A percentile compares a stretch with the other conserved stretches of the same genome.
phyloP scores from a whole-genome alignment of 2,797 vertebrate genomes.

The Nannoperca obscura region DNA sequence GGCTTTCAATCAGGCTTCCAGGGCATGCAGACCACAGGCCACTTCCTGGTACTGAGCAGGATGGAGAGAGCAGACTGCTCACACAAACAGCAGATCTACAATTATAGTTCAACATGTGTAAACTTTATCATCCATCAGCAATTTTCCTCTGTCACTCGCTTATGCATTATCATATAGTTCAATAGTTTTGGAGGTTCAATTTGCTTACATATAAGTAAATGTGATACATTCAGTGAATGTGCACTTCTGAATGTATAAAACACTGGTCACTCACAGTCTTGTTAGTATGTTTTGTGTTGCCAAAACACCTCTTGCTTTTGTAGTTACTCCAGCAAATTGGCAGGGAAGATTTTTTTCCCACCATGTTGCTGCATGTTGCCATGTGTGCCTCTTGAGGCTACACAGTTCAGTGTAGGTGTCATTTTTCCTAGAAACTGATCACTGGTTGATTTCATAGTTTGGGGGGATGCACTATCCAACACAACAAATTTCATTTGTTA shows the following conservation, averaged over 20 bases:
- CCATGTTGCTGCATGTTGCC: slow-evolving; percentile 10
- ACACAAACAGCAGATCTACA: slow-evolving; percentile 39
- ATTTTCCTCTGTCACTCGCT: slow-evolving; percentile 2
- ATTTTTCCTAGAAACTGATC: slow-evolving; percentile 43
- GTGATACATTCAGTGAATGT: background rate
- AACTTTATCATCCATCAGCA: slow-evolving; percentile 21
- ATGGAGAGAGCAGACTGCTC: slow-evolving; percentile 38
- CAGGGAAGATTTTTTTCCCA: background rate
- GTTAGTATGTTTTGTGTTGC: slow-evolving; percentile 18
- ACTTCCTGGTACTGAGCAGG: slow-evolving; percentile 79
- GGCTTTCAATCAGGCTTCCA: slow-evolving; percentile 68
- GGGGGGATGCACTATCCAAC: slow-evolving; percentile 2
- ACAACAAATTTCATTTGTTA: slow-evolving; percentile 38
- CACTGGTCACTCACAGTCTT: background rate
- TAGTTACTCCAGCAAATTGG: background rate
- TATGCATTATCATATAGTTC: background rate
- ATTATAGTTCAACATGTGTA: slow-evolving; percentile 35
- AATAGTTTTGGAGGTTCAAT: background rate
- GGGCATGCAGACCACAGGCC: slow-evolving; percentile 75
- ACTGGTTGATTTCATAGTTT: slow-evolving; percentile 25
- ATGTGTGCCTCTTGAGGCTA: slow-evolving; percentile 34
- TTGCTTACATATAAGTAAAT: background rate
- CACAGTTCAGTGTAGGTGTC: slow-evolving; percentile 13
- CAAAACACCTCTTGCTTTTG: slow-evolving; percentile 34
- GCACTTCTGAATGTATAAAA: slow-evolving; percentile 3